Base-by-base conservation (phyloP, 2,113 vertebrate species). In the Promerops cafer region DNA sequence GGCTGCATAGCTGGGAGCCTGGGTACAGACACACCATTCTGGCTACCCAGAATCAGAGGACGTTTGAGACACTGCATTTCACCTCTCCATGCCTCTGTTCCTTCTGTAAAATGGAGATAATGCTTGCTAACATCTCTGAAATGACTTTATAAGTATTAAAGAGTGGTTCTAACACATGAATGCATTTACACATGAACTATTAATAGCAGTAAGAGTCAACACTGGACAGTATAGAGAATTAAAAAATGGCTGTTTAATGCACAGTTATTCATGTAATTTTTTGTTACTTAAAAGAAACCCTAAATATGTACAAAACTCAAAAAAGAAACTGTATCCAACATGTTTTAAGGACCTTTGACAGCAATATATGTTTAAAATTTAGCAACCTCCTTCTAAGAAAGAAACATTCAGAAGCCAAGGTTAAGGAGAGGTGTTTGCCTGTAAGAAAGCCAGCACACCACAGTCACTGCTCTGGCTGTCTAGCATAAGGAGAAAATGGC, bases 401-500 rank as follows among this genome's bases (percentile, higher is more conserved):
- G 17, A 45, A 80, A 85, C 65, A 72, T 20, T 64, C 4, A 47
- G 47, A 66, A 87, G 13, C 19, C 30, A 91, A 33, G 16, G 19
- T 44, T 68, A 82, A 66, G 74, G 13, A 75, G 31, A 75, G 16
- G 10, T 5, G 1, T 28, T 71, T 57, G 47, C 9, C 30, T 66
- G 8, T 27, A 69, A 79, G 47, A 54, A 69, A 59, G 31, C 13
- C 35, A 79, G 49, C n/a, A 72, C 26, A 72, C 15, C 30, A 59
- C 0, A 0, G 28, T 11, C 37, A 37, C 56, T 47, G 26, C 37
- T 68, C 22, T 23, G 11, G 10, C 10, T 81, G 59, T 26, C 39
- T 57, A 22, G 52, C 44, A 22, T 7, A 17, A 53, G 27, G 10
- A 68, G 39, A 89, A 82, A 1, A 71, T 7, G 16, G 59, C 27